Base-by-base conservation (phyloP, 2,113 vertebrate genomes). In the Sinocyclocheilus maitianheensis region DNA sequence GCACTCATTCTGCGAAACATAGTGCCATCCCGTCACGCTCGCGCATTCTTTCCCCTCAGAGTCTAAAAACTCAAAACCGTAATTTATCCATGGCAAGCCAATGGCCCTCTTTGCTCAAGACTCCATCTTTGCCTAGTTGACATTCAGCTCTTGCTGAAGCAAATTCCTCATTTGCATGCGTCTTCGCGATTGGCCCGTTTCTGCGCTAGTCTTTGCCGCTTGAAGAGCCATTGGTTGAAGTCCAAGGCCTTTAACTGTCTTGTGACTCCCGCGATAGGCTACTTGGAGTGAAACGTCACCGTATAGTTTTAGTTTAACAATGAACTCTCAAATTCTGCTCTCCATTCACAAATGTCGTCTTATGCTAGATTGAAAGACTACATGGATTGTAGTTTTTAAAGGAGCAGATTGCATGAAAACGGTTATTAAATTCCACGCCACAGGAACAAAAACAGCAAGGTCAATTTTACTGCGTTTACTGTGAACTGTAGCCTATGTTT, bases 91-190 rank as follows among this genome's bases (percentile, higher is more conserved):
- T 91, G 90, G 93, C 93, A 95, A 93, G 94, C 95, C 95, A 94
- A 93, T 96, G 95, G 96, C 96, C 81, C 95, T 94, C 93, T 93
- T 93, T 91, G 93, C 95, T 95, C 93, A 94, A 93, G 95, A 96
- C 97, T 97, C 97, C 97, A 97, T 97, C 97, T 97, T 97, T 97
- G 96, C 97, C 96, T 97, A 95, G 95, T 96, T 97, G 96, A 97
- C 96, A 96, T 97, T 97, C 96, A 96, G 96, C 95, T 96, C 95
- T 94, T 95, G 95, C 95, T 94, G 96, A 95, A 94, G 95, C 95
- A 94, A 92, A 94, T 93, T 95, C 95, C 93, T 95, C 92, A 96
- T 97, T 96, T 96, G 95, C 96, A 97, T 97, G 90, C 90, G 88
- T 11, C 84, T 30, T 86, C 83, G 67, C 91, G 85, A 97, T 97